phyloP scores from a whole-genome alignment of 35 echinoderm and acorn worm genomes.

The Heliocidaris tuberculata region DNA sequence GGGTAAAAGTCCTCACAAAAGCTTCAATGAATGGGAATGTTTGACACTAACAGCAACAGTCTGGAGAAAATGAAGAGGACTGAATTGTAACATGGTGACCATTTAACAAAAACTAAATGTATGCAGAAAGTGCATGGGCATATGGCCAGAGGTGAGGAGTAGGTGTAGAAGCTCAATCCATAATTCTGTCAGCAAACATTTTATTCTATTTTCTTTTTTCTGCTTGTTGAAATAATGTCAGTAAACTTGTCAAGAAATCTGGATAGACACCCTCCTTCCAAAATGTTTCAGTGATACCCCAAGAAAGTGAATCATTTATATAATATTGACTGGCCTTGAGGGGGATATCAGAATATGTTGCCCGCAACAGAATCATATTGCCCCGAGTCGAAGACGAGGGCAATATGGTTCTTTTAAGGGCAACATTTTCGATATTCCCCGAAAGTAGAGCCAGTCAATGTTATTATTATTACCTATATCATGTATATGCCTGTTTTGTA shows the following conservation, averaged over 20 bases:
- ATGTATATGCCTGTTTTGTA: no score
- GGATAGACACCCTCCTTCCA: neutral
- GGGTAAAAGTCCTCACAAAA: neutral
- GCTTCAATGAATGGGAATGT: neutral
- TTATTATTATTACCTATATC: no score
- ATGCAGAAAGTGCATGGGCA: neutral
- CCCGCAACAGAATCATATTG: no score
- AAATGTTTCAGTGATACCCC: neutral
- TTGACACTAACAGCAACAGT: neutral
- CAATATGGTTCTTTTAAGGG: no score
- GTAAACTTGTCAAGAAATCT: neutral
- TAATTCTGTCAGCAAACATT: neutral
- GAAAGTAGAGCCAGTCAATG: no score
- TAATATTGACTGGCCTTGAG: no score
- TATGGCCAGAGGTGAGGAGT: neutral
- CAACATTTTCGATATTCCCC: no score
- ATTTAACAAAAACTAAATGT: no score
- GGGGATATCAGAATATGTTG: no score
- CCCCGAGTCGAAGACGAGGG: no score
- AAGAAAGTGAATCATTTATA: neutral
- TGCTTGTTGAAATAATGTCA: neutral
- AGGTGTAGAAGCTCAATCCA: neutral
- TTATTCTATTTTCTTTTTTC: no score
- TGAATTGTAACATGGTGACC: no score
- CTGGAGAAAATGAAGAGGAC: neutral